Percentiles rank a stretch among this genome's conserved stretches.
Conservation (phyloP, 2,797 vertebrate genomes). For the Hipposideros larvatus region DNA sequence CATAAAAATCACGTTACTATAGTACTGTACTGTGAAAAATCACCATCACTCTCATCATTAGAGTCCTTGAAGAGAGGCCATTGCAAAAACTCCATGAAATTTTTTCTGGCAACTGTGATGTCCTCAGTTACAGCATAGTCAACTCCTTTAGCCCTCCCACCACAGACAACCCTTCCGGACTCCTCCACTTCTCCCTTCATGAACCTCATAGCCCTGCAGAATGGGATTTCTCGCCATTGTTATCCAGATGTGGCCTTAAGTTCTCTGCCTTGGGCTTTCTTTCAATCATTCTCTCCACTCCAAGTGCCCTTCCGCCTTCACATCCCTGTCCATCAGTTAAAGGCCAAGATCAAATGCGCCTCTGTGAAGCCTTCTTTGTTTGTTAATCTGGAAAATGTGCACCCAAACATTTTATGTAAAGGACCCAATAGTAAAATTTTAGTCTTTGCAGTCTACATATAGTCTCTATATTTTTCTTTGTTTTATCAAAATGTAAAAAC, state of each 20-base stretch:
- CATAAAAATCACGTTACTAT: neutral
- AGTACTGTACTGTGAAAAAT: constrained; percentile 27
- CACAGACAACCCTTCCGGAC: neutral
- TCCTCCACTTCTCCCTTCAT: neutral
- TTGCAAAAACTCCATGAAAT: constrained; percentile 14
- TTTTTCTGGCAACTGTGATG: neutral
- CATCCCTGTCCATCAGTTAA: neutral
- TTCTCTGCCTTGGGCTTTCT: neutral
- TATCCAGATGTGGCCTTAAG: neutral
- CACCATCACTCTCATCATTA: neutral
- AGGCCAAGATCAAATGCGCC: neutral
- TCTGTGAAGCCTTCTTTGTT: neutral
- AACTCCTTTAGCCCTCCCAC: neutral
- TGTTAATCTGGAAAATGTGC: neutral
- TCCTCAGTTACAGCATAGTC: neutral
- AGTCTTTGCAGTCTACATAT: neutral
- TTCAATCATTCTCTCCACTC: neutral
- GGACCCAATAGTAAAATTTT: neutral
- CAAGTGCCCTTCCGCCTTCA: neutral
- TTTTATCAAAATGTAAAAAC: constrained; percentile 52
- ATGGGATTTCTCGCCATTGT: neutral
- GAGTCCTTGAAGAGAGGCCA: constrained; percentile 9
- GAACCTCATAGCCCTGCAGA: neutral
- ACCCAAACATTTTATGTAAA: constrained; percentile 12
- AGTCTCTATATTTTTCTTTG: neutral